Base-by-base conservation (phyloP, 2,888 invertebrate species). In the Amphiduros pacificus region DNA sequence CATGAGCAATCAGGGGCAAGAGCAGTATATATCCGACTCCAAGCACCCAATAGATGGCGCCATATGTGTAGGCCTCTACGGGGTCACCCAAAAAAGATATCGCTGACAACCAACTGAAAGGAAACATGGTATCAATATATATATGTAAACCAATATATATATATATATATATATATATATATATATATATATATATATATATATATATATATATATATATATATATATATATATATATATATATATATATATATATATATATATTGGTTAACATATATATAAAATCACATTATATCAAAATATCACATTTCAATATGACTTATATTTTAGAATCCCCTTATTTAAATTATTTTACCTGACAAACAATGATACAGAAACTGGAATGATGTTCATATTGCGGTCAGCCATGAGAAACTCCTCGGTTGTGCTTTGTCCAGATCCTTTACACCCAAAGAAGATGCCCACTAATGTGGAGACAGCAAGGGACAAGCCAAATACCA, bases 361-460 rank as follows among this genome's bases (percentile, higher is more conserved):
- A 29, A 65, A 67, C 17, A 61, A 40, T 17, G 67, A 67, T 28
- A 63, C 50, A 1, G 63, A 52, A 27, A 67, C 67, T 2, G 67
- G 67, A 27, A 61, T 17, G 51, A 77, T 71, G 20, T 74, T 71
- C 74, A 81, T 76, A 44, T 69, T 70, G 28, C 77, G 64, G n/a
- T 77, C 68, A 6, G 80, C 80, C 64, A 80, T 74, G 5, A 82
- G 71, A 53, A 79, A 74, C 55, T 81, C 80, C 40, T 72, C 73
- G 44, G 75, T 77, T 17, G 79, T 89, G 81, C 66, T 88, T 76
- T 85, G 82, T 67, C 83, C 84, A 71, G 82, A 64, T 17, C 64
- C 85, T 28, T 84, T 85, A 73, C 86, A 86, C 76, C 86, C 81
- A 68, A 77, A 80, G 65, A 74, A 80, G n/a, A 80, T 62, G 1